Evolutionary conservation across 30 jellyfish, hydroid and myxozoan genomes (phyloP).

Genomic region (Hydra vulgaris): DNA sequence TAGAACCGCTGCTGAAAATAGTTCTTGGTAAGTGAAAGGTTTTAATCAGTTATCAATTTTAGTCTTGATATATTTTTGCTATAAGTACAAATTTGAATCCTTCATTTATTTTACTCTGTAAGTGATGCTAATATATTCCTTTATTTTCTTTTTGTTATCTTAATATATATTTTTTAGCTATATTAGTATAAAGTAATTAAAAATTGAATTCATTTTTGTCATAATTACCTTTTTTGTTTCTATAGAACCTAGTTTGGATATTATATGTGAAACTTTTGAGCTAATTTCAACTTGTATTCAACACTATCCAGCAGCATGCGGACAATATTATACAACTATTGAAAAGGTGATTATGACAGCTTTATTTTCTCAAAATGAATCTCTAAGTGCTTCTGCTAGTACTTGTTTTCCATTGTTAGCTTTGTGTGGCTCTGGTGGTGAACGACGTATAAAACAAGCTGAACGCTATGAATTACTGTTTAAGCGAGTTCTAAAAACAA

Average conservation of each 20-base stretch:
- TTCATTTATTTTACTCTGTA: background rate
- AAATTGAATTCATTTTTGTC: too few relatives aligned
- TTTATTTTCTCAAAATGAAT: background rate
- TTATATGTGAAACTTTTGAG: background rate
- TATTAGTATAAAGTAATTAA: background rate
- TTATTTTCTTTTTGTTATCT: background rate
- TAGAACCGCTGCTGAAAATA: background rate
- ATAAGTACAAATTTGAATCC: background rate
- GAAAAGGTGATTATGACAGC: background rate
- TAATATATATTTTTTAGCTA: background rate
- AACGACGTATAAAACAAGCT: background rate
- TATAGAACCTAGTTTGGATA: background rate
- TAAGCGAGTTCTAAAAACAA: constrained; percentile 6
- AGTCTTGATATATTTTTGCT: background rate
- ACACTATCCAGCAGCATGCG: constrained; percentile 7
- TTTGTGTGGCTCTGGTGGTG: constrained; percentile 22
- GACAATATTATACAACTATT: background rate
- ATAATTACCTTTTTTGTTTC: background rate
- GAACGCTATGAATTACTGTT: background rate
- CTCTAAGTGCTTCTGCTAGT: constrained; percentile 6
- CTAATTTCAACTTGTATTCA: constrained; percentile 1
- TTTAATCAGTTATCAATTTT: background rate
- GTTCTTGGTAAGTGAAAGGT: constrained; percentile 12
- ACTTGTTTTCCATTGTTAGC: background rate
- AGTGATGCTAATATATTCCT: too few relatives aligned